phyloP scores from a whole-genome alignment of 1,140 invertebrate species.

The Dendroctonus ponderosae region DNA sequence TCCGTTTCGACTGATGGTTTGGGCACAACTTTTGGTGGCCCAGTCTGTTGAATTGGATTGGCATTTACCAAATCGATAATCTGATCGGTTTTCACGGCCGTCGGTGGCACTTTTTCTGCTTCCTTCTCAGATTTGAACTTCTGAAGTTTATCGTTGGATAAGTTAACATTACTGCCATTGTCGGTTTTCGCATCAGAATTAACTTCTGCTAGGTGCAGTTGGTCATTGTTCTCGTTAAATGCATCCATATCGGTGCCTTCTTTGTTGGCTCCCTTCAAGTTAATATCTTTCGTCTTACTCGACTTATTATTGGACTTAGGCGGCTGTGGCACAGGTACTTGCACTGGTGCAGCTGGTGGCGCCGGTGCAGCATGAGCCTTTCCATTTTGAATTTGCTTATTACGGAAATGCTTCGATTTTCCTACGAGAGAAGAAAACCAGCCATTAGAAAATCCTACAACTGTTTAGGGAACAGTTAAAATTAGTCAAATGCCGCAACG shows the following conservation, averaged over 20 bases:
- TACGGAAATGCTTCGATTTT: conserved; percentile 42
- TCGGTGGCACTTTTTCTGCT: no score
- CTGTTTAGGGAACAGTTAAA: background rate
- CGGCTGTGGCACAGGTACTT: conserved; percentile 35
- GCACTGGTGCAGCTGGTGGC: conserved; percentile 9
- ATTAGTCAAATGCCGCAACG: background rate
- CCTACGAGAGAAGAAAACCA: conserved; percentile 39
- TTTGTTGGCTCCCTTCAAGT: conserved; percentile 50
- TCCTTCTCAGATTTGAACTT: background rate
- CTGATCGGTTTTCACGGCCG: no score
- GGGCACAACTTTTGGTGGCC: no score
- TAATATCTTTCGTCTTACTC: conserved; percentile 49
- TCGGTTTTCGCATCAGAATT: background rate
- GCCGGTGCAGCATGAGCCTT: conserved; percentile 7
- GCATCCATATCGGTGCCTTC: conserved; percentile 54
- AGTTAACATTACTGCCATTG: conserved; percentile 1
- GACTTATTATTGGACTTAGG: conserved; percentile 43
- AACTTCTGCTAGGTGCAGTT: background rate
- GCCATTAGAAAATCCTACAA: background rate
- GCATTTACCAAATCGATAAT: no score
- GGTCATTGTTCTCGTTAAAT: conserved; percentile 43
- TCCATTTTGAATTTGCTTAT: conserved; percentile 25
- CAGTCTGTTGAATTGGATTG: no score
- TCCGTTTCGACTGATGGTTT: no score
- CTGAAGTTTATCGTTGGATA: conserved; percentile 28